Evolutionary conservation across 1,140 invertebrate genomes (phyloP).

Genomic region (Monochamus saltuarius): DNA sequence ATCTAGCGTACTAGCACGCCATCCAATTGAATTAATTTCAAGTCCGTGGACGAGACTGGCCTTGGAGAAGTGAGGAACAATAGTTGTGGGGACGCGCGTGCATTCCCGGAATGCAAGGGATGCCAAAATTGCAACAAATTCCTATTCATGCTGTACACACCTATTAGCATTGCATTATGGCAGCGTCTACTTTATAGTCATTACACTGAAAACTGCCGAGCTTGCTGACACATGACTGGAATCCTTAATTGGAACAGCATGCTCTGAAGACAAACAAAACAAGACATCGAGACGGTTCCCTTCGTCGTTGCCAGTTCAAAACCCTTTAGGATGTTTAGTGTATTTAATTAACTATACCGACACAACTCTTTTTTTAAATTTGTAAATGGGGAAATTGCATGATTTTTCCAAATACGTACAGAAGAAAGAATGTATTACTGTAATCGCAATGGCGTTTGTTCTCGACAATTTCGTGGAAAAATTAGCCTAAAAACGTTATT

Average conservation of each 20-base stretch:
- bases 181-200: slow-evolving; percentile 27
- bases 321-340: no score
- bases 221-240: slow-evolving; percentile 16
- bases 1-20: slow-evolving; percentile 17
- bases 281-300: neutral
- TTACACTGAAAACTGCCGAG: slow-evolving; percentile 14
- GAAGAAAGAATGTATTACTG: no score
- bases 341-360: no score
- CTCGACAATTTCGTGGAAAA: no score
- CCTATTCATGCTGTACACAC: slow-evolving; percentile 21
- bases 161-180: slow-evolving; percentile 35
- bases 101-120: slow-evolving; percentile 42
- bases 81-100: slow-evolving; percentile 32
- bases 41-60: slow-evolving; percentile 16
- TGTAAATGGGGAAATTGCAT: no score
- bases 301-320: no score
- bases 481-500: no score
- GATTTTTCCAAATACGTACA: no score
- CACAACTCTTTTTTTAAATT: no score
- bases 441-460: no score
- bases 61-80: slow-evolving; percentile 37
- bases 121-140: slow-evolving; percentile 41
- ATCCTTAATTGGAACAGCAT: slow-evolving; percentile 7
- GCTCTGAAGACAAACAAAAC: neutral
- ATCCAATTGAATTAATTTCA: slow-evolving; percentile 31